Evolutionary conservation across 1,140 invertebrate genomes (phyloP).

Genomic region (Drosophila pruinosa): DNA sequence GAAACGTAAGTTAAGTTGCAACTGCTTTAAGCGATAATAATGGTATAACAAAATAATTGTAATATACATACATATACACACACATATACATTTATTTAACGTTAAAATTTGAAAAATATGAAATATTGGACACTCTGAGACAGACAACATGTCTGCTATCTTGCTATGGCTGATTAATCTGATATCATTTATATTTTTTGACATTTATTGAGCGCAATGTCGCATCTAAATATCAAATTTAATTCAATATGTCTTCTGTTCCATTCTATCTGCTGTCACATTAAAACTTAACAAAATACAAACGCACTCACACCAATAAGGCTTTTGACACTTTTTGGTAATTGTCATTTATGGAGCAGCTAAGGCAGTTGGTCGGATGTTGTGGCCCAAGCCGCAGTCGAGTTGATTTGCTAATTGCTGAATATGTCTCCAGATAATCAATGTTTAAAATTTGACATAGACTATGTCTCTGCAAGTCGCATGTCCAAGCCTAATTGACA

Average conservation of each 20-base stretch:
- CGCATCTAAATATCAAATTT: constrained; percentile 29
- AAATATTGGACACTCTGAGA: too few species aligned
- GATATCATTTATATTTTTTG: neutral
- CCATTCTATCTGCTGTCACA: constrained; percentile 71
- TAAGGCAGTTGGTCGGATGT: neutral
- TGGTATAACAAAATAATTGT: neutral
- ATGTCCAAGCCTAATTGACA: constrained; percentile 60
- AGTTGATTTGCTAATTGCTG: constrained; percentile 83
- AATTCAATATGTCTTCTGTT: constrained; percentile 56
- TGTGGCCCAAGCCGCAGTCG: constrained; percentile 50
- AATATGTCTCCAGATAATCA: constrained; percentile 83
- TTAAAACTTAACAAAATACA: constrained; percentile 69
- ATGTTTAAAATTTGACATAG: constrained; percentile 79
- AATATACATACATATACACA: too few species aligned
- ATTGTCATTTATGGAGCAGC: constrained; percentile 64
- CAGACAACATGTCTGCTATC: too few species aligned
- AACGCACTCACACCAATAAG: constrained; percentile 17
- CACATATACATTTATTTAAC: too few species aligned
- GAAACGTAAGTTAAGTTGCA: neutral
- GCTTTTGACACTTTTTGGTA: constrained; percentile 79
- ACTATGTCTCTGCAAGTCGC: constrained; percentile 39
- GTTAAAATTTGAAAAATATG: too few species aligned
- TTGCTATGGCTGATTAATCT: neutral
- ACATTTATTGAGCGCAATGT: neutral
- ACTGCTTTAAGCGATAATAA: neutral